A percentile compares a stretch with the other conserved stretches of the same genome.
These are phyloP conservation scores for Macheiramphus alcinus DNA, from an alignment of 2,113 vertebrate genomes.

Conservation along the genomic window DNA sequence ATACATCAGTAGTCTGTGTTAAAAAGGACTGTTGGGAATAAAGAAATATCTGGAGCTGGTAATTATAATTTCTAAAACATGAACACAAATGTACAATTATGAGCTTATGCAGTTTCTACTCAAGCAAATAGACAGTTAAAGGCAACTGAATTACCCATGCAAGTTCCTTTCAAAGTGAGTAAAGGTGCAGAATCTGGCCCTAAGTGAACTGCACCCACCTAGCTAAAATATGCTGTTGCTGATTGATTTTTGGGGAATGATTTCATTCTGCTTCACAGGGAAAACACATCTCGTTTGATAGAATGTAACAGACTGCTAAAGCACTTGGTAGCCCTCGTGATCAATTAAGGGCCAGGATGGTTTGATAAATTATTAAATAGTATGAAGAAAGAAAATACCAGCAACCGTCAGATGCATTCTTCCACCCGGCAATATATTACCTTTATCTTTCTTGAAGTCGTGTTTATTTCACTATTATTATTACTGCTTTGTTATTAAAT, in stretches of 20 bases:
- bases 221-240: neutral
- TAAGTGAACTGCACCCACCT: neutral
- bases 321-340: slow-evolving; percentile 41
- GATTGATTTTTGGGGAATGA: slow-evolving; percentile 7
- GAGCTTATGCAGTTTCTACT: neutral
- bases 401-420: neutral
- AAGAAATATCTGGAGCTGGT: neutral
- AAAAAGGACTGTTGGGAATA: neutral
- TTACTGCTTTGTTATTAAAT: neutral
- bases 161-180: neutral
- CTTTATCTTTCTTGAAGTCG: neutral
- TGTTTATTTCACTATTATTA: neutral
- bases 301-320: slow-evolving; percentile 36
- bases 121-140: neutral
- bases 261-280: slow-evolving; percentile 40
- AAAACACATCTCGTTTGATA: slow-evolving; percentile 9
- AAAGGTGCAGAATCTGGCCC: neutral
- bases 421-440: neutral
- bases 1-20: neutral
- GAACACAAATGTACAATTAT: neutral
- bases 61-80: neutral
- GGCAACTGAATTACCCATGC: neutral
- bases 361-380: slow-evolving; percentile 58
- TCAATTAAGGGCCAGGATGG: slow-evolving; percentile 45
- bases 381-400: neutral